Evolutionary conservation across 2,113 vertebrate species (phyloP), one percentile per base, ranked within the genome.

Genomic region (Alethe castanea): DNA sequence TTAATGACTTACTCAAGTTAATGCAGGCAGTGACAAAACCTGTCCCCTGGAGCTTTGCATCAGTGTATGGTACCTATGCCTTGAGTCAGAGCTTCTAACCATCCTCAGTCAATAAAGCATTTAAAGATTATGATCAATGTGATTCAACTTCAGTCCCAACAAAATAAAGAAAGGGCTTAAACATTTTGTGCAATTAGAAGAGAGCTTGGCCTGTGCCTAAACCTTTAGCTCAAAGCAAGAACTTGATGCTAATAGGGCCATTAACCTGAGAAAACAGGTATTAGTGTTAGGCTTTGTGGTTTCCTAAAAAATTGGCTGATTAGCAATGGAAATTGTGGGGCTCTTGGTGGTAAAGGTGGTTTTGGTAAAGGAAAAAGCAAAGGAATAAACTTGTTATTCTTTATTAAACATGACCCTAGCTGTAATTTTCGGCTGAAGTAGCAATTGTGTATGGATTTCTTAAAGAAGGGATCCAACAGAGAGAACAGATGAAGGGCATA

Each of bases 301-400:
- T 94, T 92, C 67, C 24, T 62, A 44, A 81, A 94, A 93, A 62
- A 31, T 12, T 67, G 81, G 13, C 87, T 90, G 36, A 40, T 92
- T 93, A 92, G 36, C 60, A 54, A 56, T 73, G 76, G 76, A 81
- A 86, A 92, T 70, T 78, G 22, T 56, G 44, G 33, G 66, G 64
- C 22, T 86, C 24, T 81, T 59, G n/a, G 71, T 95, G 56, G 47
- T 90, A 78, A 80, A 73, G 24, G 33, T 94, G 48, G 9, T 90
- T 80, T 86, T 61, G 44, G 23, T 81, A 83, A 83, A 90, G 74
- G 17, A 77, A 90, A 80, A 91, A 94, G 28, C 35, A n/a, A 59
- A 74, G 35, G 53, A 79, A 44, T 83, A 81, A 65, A 71, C 29
- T 73, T 80, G 40, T 69, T 95, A 31, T 60, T 93, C 36, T 65